These are phyloP conservation scores for Cettia cetti DNA, from an alignment of 2,113 vertebrate genomes.

Conservation along the genomic window DNA sequence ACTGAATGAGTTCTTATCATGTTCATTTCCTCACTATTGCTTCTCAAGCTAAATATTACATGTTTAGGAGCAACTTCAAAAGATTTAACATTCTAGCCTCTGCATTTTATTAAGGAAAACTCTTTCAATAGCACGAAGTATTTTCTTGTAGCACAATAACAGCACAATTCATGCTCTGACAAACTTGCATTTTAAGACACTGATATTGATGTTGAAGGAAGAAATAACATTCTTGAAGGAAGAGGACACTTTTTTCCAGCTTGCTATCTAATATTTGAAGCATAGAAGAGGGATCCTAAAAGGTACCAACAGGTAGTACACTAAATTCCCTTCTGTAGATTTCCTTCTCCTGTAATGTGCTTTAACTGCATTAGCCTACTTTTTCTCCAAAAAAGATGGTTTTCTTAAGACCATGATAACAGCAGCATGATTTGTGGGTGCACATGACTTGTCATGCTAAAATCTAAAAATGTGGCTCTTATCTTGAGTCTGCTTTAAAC, in stretches of 20 bases:
- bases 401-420: background rate
- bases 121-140: slow-evolving; percentile 29
- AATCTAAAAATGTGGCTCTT: background rate
- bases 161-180: background rate
- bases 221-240: background rate
- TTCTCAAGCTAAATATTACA: slow-evolving; percentile 87
- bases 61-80: slow-evolving; percentile 75
- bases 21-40: slow-evolving; percentile 82
- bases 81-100: slow-evolving; percentile 46
- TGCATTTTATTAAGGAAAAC: slow-evolving; percentile 55
- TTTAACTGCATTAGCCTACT: background rate
- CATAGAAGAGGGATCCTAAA: background rate
- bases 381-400: background rate
- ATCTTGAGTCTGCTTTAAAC: background rate
- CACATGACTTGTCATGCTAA: background rate
- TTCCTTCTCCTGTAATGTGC: background rate
- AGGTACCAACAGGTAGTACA: background rate
- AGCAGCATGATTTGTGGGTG: background rate
- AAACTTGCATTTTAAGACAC: slow-evolving; percentile 3
- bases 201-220: background rate
- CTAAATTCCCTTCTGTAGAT: background rate
- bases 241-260: background rate
- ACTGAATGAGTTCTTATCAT: slow-evolving; percentile 84
- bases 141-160: slow-evolving; percentile 19
- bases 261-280: background rate